Base-by-base conservation (phyloP, 1,140 invertebrate genomes). In the Pogonomyrmex californicus region DNA sequence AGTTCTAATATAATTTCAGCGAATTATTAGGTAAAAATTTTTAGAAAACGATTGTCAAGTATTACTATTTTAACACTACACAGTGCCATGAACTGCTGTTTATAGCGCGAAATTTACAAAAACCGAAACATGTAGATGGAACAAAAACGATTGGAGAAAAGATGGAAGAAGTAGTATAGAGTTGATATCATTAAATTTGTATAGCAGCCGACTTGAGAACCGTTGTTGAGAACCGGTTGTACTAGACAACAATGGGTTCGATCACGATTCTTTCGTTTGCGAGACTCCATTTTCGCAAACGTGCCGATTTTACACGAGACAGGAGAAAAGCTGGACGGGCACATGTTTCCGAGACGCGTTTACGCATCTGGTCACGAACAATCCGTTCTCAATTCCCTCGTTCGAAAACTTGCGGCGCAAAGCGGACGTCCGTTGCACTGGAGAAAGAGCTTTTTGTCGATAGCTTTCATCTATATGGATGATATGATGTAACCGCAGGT, bases 161-260 rank as follows among this genome's bases (percentile, higher is more conserved):
- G 36, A 78, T 23, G 83, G 77, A 56, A 85, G 86, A 70, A 44
- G 23, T 73, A 51, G 75, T 58, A 47, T 70, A 58, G 86, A 90
- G 81, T 86, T 86, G 83, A 73, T 83, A 79, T 87, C 87, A 92
- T 94, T 79, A 91, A 93, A 94, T 93, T 94, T 94, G 91, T 93
- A 94, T 94, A 93, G 89, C 89, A 86, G 81, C 88, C 87, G 88
- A 86, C 86, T 90, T 63, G 87, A 88, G 91, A 94, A 93, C 92
- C 89, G 89, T 81, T 91, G 86, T 77, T 66, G 85, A 85, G 51
- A 23, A 23, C 23, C 88, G 82, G 86, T 86, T 81, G 86, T 75
- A 63, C 85, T 93, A 93, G 93, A 94, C 92, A 93, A 94, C 91
- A 85, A 86, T 75, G 85, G 49, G 85, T 68, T 91, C 60, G 68